Evolutionary conservation across 2,888 invertebrate genomes (phyloP).

Genomic region (Diploptera punctata): DNA sequence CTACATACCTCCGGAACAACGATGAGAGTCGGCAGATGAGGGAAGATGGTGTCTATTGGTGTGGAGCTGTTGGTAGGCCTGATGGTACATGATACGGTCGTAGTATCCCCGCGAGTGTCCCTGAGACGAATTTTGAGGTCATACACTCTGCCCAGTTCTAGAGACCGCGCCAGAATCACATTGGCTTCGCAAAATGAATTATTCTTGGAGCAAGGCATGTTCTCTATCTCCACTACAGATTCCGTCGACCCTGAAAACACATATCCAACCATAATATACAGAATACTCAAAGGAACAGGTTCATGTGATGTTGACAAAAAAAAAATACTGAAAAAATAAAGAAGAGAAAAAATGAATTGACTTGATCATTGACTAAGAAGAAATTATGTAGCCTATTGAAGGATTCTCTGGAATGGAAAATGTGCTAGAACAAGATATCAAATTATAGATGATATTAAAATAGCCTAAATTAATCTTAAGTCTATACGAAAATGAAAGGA

Average conservation of each 20-base stretch:
- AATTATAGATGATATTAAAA: too few relatives aligned
- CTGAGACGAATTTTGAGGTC: constrained; percentile 68
- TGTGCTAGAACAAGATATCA: too few relatives aligned
- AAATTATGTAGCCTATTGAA: too few relatives aligned
- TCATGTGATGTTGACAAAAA: too few relatives aligned
- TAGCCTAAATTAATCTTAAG: too few relatives aligned
- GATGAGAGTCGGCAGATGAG: constrained; percentile 78
- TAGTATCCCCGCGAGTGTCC: constrained; percentile 79
- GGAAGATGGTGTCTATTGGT: constrained; percentile 59
- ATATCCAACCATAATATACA: too few relatives aligned
- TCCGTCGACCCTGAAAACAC: constrained; percentile 50
- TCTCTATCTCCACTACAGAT: constrained; percentile 78
- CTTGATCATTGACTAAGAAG: too few relatives aligned
- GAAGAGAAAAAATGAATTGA: too few relatives aligned
- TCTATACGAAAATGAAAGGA: too few relatives aligned
- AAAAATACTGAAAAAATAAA: too few relatives aligned
- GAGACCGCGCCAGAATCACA: constrained; percentile 75
- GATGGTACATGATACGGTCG: constrained; percentile 78
- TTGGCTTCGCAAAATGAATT: constrained; percentile 91
- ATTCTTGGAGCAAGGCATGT: constrained; percentile 83
- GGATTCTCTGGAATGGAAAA: too few relatives aligned
- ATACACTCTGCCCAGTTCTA: constrained; percentile 83
- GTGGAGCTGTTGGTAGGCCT: constrained; percentile 83
- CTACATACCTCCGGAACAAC: constrained; percentile 74
- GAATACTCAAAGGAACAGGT: too few relatives aligned